A percentile compares a stretch with the other conserved stretches of the same genome.
Conservation (phyloP, 2,797 vertebrate species). For the Oreortyx pictus region DNA sequence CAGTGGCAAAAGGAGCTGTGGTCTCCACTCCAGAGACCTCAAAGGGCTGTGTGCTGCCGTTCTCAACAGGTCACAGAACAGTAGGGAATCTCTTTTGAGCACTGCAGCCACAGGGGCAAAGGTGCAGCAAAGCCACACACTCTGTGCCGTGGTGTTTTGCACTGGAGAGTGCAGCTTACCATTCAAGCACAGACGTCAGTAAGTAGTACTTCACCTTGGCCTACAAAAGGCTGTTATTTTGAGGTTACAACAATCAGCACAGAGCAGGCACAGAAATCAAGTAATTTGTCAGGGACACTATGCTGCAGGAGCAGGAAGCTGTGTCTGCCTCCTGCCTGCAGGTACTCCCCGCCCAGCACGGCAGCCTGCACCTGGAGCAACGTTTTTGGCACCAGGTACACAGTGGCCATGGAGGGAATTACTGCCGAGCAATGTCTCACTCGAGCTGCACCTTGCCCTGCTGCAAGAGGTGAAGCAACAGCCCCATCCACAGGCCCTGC, state of each 20-base stretch:
- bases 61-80: background rate
- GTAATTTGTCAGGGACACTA: background rate
- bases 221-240: conserved; percentile 33
- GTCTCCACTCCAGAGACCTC: rapidly evolving
- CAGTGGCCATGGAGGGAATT: background rate
- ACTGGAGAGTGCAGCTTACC: rapidly evolving
- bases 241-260: background rate
- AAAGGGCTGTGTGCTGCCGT: background rate
- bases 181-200: background rate
- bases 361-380: background rate
- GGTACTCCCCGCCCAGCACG: background rate
- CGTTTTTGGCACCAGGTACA: background rate
- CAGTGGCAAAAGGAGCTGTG: background rate
- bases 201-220: background rate
- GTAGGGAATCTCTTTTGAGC: background rate
- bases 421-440: background rate
- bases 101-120: background rate
- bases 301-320: background rate
- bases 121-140: rapidly evolving
- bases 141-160: background rate
- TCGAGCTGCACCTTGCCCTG: background rate
- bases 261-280: background rate
- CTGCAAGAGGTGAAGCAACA: background rate
- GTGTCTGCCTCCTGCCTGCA: background rate
- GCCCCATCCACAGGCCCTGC: background rate